Conservation (phyloP, 2,797 vertebrate species). For the Cuculus canorus region DNA sequence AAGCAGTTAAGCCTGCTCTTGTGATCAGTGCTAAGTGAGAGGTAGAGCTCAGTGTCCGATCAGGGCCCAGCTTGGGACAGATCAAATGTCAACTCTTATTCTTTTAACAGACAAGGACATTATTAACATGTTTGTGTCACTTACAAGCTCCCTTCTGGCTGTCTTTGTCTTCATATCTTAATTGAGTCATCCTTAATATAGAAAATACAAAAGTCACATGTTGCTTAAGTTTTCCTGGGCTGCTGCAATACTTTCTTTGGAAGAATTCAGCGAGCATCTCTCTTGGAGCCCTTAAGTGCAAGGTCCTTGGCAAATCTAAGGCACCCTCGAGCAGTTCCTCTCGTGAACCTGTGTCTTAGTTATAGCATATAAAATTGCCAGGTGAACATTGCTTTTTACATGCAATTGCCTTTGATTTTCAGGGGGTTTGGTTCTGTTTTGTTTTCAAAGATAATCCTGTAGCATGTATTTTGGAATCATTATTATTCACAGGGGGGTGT, state of each 20-base stretch:
- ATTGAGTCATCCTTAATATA: not conserved
- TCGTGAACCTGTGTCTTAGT: not conserved
- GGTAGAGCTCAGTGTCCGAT: not conserved
- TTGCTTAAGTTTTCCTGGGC: not conserved
- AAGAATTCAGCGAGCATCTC: not conserved
- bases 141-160: not conserved
- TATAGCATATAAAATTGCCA: not conserved
- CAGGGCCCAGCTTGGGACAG: not conserved
- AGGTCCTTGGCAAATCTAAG: not conserved
- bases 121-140: not conserved
- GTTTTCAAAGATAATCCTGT: not conserved
- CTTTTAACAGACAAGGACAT: not conserved
- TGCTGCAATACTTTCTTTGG: not conserved
- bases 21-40: not conserved
- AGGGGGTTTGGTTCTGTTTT: not conserved
- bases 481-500: not conserved
- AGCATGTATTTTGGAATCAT: not conserved
- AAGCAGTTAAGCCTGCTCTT: not conserved
- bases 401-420: not conserved
- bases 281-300: not conserved
- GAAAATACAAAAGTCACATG: not conserved
- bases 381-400: not conserved
- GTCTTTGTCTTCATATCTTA: not conserved
- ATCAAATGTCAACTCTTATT: not conserved
- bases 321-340: not conserved